A percentile compares a stretch with the other conserved stretches of the same genome.
Conservation (phyloP, 2,797 vertebrate genomes). For the Tinamus major region DNA sequence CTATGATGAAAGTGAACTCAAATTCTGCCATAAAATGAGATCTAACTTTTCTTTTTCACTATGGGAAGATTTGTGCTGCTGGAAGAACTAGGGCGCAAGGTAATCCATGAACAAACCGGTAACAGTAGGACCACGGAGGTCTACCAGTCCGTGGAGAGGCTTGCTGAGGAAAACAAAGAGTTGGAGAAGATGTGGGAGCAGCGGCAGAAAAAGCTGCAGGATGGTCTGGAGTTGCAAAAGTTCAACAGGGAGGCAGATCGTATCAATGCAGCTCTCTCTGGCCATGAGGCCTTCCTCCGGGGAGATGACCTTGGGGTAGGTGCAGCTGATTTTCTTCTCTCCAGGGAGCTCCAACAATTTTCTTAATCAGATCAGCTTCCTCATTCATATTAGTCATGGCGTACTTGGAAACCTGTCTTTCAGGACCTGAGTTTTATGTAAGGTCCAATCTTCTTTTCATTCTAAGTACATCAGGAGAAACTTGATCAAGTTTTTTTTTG, state of each 20-base stretch:
- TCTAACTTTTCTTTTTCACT: background rate
- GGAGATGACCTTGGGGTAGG: constrained; percentile 85
- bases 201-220: constrained; percentile 76
- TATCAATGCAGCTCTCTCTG: constrained; percentile 85
- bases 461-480: background rate
- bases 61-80: constrained; percentile 70
- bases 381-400: background rate
- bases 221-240: constrained; percentile 85
- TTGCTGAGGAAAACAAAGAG: constrained; percentile 74
- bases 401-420: background rate
- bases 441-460: background rate
- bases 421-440: background rate
- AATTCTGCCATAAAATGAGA: background rate
- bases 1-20: background rate
- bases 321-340: background rate
- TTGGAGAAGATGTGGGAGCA: constrained; percentile 82
- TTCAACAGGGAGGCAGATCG: constrained; percentile 84
- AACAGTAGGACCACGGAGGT: constrained; percentile 67
- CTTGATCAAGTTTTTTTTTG: background rate
- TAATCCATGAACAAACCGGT: constrained; percentile 55
- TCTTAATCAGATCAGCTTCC: background rate
- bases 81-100: constrained; percentile 65
- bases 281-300: constrained; percentile 84
- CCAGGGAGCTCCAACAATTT: background rate
- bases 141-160: constrained; percentile 68